phyloP scores from a whole-genome alignment of 2,888 invertebrate genomes.

The Heteropelma amictum region DNA sequence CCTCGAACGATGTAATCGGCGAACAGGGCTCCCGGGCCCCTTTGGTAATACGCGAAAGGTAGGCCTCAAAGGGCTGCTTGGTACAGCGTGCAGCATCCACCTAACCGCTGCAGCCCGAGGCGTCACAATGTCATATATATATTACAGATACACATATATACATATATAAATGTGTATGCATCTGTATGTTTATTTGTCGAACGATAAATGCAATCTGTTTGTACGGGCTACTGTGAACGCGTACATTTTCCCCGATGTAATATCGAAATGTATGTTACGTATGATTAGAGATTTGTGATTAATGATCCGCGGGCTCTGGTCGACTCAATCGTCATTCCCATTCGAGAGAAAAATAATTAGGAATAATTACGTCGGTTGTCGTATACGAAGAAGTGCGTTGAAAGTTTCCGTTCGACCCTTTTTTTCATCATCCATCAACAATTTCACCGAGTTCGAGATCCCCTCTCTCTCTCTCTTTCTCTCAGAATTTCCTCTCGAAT shows the following conservation, averaged over 20 bases:
- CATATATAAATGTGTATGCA: neutral
- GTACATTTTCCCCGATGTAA: neutral
- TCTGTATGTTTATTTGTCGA: neutral
- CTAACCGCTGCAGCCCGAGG: slow-evolving; percentile 33
- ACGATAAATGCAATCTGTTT: slow-evolving; percentile 13
- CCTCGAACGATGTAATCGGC: slow-evolving; percentile 53
- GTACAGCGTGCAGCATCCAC: slow-evolving; percentile 36
- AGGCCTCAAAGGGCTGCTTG: slow-evolving; percentile 56
- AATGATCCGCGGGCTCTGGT: neutral
- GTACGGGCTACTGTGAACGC: neutral
- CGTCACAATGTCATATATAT: slow-evolving; percentile 19
- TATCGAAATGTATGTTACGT: neutral
- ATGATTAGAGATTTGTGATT: slow-evolving; percentile 8
- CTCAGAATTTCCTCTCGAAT: too few species aligned
- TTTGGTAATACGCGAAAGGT: slow-evolving; percentile 52
- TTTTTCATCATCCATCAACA: too few species aligned
- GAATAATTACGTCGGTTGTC: too few species aligned
- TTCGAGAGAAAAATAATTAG: too few species aligned
- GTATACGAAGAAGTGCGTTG: too few species aligned
- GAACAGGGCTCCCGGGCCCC: slow-evolving; percentile 52
- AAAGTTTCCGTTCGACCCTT: too few species aligned
- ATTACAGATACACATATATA: too few species aligned
- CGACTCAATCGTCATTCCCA: neutral
- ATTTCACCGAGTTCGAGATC: too few species aligned
- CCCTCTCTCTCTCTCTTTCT: too few species aligned